Percentiles rank a stretch among this genome's conserved stretches.
Evolutionary conservation across 2,888 invertebrate genomes (phyloP).

Genomic region (Apamea epomidion): DNA sequence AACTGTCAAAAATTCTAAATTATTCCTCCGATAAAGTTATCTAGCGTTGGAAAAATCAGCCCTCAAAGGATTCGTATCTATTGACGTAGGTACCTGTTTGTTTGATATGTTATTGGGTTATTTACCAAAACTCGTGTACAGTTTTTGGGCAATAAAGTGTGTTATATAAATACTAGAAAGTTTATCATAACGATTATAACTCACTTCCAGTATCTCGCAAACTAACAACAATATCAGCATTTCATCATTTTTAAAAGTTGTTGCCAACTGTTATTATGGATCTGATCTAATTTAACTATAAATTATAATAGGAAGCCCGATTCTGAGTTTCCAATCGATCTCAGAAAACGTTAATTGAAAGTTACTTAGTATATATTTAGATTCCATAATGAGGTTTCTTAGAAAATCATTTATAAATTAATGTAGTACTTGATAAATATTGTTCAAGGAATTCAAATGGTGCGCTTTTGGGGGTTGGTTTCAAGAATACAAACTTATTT

Average conservation of each 20-base stretch:
- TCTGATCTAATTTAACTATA: neutral
- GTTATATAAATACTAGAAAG: neutral
- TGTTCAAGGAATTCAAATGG: neutral
- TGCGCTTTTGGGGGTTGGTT: neutral
- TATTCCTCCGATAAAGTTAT: no score
- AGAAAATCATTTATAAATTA: neutral
- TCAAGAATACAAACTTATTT: neutral
- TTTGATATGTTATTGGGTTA: no score
- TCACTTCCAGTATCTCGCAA: neutral
- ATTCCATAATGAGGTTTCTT: neutral
- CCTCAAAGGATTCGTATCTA: neutral
- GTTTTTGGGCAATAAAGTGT: neutral
- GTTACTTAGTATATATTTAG: neutral
- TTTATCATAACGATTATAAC: neutral
- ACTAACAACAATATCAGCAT: no score
- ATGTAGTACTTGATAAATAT: neutral
- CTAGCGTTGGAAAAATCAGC: no score
- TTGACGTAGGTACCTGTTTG: neutral
- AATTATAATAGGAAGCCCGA: neutral
- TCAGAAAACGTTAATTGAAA: neutral
- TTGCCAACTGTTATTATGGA: no score
- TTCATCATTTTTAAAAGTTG: constrained; percentile 4
- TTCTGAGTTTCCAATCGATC: neutral
- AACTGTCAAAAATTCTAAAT: no score
- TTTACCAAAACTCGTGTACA: neutral